A percentile compares a stretch with the other conserved stretches of the same genome.
Evolutionary conservation across 2,797 vertebrate species (phyloP).

Genomic region (Yasuhikotakia modesta): DNA sequence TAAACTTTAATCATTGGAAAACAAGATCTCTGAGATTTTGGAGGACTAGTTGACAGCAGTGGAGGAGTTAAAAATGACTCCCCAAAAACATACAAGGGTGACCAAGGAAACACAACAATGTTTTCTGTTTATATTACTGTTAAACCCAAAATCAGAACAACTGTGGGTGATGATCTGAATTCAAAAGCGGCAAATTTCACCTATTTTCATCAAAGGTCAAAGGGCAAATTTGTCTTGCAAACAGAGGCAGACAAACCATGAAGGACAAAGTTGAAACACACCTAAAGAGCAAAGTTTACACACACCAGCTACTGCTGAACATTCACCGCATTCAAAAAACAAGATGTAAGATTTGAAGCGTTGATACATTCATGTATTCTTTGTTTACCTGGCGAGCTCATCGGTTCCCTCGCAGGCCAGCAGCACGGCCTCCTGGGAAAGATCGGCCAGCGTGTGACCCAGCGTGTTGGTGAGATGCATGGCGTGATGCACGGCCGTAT

Average conservation of each 20-base stretch:
- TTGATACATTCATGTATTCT: neutral
- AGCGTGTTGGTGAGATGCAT: conserved; percentile 91
- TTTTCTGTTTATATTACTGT: too few species aligned
- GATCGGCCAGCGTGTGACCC: conserved; percentile 85
- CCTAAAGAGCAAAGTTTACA: conserved; percentile 7
- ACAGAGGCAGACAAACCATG: neutral
- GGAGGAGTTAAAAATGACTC: too few species aligned
- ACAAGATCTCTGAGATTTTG: too few species aligned
- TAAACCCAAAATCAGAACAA: too few species aligned
- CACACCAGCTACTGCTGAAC: neutral
- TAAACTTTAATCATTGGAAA: too few species aligned
- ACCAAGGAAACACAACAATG: too few species aligned
- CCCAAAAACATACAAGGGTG: too few species aligned
- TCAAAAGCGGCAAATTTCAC: neutral
- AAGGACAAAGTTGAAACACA: neutral
- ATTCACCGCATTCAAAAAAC: neutral
- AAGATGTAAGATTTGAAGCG: too few species aligned
- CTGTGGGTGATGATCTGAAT: neutral
- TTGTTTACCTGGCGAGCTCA: conserved; percentile 86
- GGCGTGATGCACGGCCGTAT: conserved; percentile 89
- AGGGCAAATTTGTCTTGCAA: conserved; percentile 19
- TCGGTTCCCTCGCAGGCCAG: conserved; percentile 87
- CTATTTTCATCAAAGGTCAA: neutral
- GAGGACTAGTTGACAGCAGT: too few species aligned
- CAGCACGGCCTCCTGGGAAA: conserved; percentile 90